These are phyloP conservation scores for Tenodera sinensis DNA, from an alignment of 2,888 invertebrate genomes.

Conservation along the genomic window DNA sequence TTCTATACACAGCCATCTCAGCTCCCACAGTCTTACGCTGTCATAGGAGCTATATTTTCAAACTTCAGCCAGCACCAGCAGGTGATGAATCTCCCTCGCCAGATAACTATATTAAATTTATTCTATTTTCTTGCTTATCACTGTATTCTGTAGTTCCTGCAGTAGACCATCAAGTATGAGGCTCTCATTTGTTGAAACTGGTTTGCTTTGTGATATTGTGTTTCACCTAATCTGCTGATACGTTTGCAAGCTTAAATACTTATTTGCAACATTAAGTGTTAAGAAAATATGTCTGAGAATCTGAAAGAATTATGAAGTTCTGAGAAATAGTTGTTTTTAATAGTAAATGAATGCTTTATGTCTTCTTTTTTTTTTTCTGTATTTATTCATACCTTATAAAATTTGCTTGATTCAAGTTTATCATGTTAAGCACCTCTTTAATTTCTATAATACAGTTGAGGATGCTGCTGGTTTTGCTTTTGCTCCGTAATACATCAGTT, in stretches of 20 bases:
- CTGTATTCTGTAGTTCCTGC: conserved; percentile 3
- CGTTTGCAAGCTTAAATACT: conserved; percentile 6
- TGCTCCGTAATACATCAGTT: not conserved
- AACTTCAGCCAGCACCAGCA: conserved; percentile 32
- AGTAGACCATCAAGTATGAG: not conserved
- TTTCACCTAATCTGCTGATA: not conserved
- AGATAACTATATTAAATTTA: not conserved
- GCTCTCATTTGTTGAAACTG: not conserved
- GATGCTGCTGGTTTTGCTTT: not conserved
- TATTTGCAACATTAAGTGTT: not conserved
- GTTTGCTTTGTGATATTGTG: conserved; percentile 17
- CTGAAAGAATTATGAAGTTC: not conserved
- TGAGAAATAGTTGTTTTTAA: not conserved
- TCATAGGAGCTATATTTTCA: conserved; percentile 40
- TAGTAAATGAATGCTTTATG: not conserved
- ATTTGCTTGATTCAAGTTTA: not conserved
- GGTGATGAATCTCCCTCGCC: conserved; percentile 27
- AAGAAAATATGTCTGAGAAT: not conserved
- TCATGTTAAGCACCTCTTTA: not conserved
- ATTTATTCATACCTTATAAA: not conserved
- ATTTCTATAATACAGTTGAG: not conserved
- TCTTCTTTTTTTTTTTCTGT: not conserved
- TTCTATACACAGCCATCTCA: conserved; percentile 42
- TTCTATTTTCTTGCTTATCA: conserved; percentile 5
- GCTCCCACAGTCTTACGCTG: conserved; percentile 38